Conservation (phyloP, 2,113 vertebrate genomes). For the Cacatua alba region DNA sequence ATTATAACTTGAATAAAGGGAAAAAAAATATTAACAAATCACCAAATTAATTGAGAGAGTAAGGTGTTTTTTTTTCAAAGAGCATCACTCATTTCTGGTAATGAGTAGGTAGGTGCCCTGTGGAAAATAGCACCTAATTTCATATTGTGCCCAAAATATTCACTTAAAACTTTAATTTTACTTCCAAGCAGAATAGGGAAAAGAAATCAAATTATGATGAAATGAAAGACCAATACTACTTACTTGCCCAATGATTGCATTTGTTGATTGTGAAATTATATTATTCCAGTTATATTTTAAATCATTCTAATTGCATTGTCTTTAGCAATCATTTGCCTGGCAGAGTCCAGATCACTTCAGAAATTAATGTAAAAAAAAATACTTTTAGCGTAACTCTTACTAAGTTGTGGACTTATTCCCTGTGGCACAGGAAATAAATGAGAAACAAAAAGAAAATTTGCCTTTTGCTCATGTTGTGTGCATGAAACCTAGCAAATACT, state of each 20-base stretch:
- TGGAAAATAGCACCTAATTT: background rate
- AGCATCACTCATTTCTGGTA: background rate
- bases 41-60: background rate
- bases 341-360: background rate
- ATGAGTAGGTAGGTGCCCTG: background rate
- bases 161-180: background rate
- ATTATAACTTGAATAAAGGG: background rate
- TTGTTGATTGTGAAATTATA: background rate
- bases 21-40: background rate
- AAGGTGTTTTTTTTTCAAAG: background rate
- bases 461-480: background rate
- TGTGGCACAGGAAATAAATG: background rate
- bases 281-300: background rate
- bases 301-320: background rate
- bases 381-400: background rate
- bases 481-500: background rate
- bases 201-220: background rate
- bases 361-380: background rate
- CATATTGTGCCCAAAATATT: accelerated
- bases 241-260: background rate
- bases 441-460: background rate
- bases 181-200: background rate
- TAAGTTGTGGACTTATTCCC: background rate
- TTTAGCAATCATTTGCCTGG: background rate
- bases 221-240: background rate